Conservation (phyloP, 2,797 vertebrate genomes). For the Myripristis murdjan region DNA sequence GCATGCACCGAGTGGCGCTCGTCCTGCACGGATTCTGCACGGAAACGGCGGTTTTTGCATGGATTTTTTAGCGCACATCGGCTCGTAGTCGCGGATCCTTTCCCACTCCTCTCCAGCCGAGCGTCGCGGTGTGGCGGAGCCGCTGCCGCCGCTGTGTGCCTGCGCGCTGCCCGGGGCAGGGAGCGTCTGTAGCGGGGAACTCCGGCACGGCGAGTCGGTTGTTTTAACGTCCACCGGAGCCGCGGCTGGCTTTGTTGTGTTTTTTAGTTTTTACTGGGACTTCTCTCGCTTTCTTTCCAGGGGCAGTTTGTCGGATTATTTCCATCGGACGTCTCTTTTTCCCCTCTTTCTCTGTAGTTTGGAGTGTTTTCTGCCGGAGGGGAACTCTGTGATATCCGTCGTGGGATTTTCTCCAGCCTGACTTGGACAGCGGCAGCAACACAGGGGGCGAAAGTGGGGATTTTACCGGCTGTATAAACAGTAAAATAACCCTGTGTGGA, state of each 20-base stretch:
- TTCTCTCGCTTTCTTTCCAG: not conserved
- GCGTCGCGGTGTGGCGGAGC: conserved; percentile 30
- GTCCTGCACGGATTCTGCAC: conserved; percentile 6
- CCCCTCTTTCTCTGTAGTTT: conserved; percentile 20
- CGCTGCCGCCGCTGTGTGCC: conserved; percentile 51
- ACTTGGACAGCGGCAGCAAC: conserved; percentile 42
- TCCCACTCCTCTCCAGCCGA: conserved; percentile 25
- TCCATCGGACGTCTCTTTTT: conserved; percentile 5
- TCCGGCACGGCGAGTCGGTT: conserved; percentile 30
- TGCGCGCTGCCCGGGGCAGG: conserved; percentile 52
- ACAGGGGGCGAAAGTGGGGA: conserved; percentile 48
- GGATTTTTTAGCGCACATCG: conserved; percentile 40
- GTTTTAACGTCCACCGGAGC: conserved; percentile 32
- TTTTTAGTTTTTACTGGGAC: not conserved
- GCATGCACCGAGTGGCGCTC: conserved; percentile 24
- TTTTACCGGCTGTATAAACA: conserved; percentile 15
- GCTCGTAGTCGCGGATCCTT: conserved; percentile 20
- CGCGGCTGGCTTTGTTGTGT: not conserved
- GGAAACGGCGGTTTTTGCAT: conserved; percentile 39
- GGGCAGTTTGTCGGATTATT: conserved; percentile 36
- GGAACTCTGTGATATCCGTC: conserved; percentile 65
- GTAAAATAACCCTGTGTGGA: conserved; percentile 16
- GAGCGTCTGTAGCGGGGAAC: conserved; percentile 53
- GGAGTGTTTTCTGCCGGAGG: conserved; percentile 32
- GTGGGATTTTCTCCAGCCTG: conserved; percentile 43